Base-by-base conservation (phyloP, 2,888 invertebrate species). In the Drosophila trichaetosa region DNA sequence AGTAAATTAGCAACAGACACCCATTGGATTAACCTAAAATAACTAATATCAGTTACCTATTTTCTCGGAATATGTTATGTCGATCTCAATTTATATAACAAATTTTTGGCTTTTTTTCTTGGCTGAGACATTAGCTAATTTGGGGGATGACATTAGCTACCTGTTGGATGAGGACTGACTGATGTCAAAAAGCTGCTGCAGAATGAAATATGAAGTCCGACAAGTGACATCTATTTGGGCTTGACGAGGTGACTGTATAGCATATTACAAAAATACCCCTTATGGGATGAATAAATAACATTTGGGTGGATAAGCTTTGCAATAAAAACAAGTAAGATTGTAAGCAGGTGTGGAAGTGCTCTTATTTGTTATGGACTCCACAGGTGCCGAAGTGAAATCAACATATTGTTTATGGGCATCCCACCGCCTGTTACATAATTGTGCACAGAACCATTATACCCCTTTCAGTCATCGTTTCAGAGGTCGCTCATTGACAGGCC, bases 401-500 rank as follows among this genome's bases (percentile, higher is more conserved):
- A 5, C 11, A 40, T 40, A 40, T 11, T 5, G 21, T 7, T 21
- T 13, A 21, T 21, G 21, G 21, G 46, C 46, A 21, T 21, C 4
- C 7, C 21, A 13, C 13, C 7, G 21, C 21, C 16, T 46, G 46
- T 24, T 21, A 42, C 42, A 11, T 21, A 11, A 11, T 42, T 42
- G 5, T 21, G 21, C 21, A 24, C 38, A 18, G 7, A 21, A 8
- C 21, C 13, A 16, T 8, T 24, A 8, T 8, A 46, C 13, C 16
- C 4, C 2, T 24, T 21, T 24, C 16, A 8, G 16, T 4, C 5
- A 24, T 36, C 7, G 13, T n/a, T 60, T 24, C 40, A 64, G 16
- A 73, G 58, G 65, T 64, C 40, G n/a, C 21, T 24, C 18, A 27
- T 52, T 63, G 73, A 70, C 70, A 59, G 53, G 4, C 52, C 38